Conservation (phyloP, 1,140 invertebrate genomes). For the Eufriesea mexicana region DNA sequence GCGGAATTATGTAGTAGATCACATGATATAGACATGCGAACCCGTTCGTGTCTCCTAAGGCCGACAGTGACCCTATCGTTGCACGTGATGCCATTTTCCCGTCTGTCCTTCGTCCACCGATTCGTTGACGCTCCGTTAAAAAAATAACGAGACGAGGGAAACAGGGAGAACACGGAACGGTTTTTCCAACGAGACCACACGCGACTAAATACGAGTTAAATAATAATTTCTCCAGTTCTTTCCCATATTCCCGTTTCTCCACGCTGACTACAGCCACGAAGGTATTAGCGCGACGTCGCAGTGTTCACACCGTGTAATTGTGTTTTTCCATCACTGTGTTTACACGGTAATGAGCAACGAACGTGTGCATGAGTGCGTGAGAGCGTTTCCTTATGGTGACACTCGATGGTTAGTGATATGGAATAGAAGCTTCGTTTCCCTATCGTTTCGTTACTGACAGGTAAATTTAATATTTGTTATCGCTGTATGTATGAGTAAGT, state of each 20-base stretch:
- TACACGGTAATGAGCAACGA: background rate
- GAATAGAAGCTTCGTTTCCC: too few relatives aligned
- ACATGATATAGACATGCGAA: conserved; percentile 35
- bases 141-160: background rate
- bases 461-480: too few relatives aligned
- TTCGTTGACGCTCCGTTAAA: background rate
- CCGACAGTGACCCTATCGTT: conserved; percentile 48
- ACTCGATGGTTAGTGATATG: too few relatives aligned
- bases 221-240: background rate
- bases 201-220: background rate
- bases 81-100: conserved; percentile 21
- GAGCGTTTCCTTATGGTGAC: too few relatives aligned
- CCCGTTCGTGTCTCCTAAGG: conserved; percentile 21
- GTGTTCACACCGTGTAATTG: background rate
- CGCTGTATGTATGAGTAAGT: too few relatives aligned
- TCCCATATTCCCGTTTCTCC: too few relatives aligned
- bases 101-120: background rate
- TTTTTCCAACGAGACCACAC: background rate
- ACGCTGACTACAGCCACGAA: too few relatives aligned
- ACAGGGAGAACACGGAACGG: background rate
- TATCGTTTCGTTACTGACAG: too few relatives aligned
- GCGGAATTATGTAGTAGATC: conserved; percentile 54
- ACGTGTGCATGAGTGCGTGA: too few relatives aligned
- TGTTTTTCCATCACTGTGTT: background rate
- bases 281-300: background rate